These are phyloP conservation scores for Rhinoraja longicauda DNA, from an alignment of 2,797 vertebrate species.

Conservation along the genomic window DNA sequence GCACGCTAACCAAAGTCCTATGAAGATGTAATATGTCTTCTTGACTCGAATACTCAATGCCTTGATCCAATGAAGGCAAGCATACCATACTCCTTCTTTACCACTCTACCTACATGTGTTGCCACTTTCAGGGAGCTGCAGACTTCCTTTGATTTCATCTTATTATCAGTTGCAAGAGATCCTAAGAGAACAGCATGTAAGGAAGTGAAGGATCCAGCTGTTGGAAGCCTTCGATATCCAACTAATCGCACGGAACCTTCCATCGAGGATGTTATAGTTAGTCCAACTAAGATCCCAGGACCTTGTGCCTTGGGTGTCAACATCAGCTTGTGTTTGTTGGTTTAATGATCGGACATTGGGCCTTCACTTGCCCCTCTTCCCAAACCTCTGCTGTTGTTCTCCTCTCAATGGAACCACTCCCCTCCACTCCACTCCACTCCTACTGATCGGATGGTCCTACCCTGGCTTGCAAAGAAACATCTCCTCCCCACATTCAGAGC, in stretches of 20 bases:
- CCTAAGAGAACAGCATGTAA: not conserved
- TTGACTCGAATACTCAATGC: too few species aligned
- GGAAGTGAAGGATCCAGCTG: not conserved
- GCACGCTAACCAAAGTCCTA: too few species aligned
- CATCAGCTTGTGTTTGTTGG: not conserved
- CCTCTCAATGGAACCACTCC: not conserved
- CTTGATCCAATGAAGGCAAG: too few species aligned
- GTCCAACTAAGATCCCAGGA: not conserved
- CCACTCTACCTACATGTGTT: too few species aligned
- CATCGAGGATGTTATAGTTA: not conserved
- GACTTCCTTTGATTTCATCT: not conserved
- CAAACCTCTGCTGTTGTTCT: not conserved
- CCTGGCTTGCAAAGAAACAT: not conserved
- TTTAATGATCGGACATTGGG: not conserved
- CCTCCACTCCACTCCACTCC: not conserved
- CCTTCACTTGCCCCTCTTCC: not conserved
- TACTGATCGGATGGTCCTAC: not conserved
- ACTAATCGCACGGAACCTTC: not conserved
- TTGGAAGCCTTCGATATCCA: not conserved
- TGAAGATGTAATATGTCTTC: too few species aligned
- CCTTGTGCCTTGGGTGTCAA: not conserved
- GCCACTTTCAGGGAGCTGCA: too few species aligned
- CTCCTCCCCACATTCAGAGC: not conserved
- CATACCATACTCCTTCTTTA: too few species aligned
- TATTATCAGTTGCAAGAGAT: not conserved